phyloP scores from a whole-genome alignment of 2,888 invertebrate genomes.

The Tachina lurida region DNA sequence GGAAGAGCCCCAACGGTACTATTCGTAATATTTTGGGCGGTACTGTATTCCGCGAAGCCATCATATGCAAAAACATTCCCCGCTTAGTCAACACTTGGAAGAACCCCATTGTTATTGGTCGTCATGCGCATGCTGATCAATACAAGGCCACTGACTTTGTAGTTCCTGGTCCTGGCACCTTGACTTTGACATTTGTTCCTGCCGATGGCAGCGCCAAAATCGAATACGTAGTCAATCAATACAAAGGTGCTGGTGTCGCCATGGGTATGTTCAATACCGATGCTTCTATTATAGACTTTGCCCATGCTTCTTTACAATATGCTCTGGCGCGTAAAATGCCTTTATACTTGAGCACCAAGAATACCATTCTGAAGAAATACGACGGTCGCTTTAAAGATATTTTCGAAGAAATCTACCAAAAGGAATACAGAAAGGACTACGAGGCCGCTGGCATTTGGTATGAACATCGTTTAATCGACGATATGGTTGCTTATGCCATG shows the following conservation, averaged over 20 bases:
- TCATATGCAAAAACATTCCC: constrained; percentile 96
- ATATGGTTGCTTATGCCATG: constrained; percentile 99
- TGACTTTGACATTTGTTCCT: constrained; percentile 93
- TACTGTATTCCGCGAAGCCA: constrained; percentile 90
- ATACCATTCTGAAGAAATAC: constrained; percentile 97
- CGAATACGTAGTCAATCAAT: constrained; percentile 91
- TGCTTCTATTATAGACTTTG: constrained; percentile 95
- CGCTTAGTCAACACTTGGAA: constrained; percentile 97
- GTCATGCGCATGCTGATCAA: constrained; percentile 99
- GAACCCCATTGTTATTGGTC: constrained; percentile 98
- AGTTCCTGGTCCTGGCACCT: constrained; percentile 94
- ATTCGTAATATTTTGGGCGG: constrained; percentile 94
- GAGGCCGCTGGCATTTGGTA: constrained; percentile 97
- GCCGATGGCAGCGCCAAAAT: constrained; percentile 85
- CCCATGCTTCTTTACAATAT: constrained; percentile 96
- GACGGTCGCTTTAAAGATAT: constrained; percentile 99
- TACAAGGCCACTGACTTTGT: constrained; percentile 98
- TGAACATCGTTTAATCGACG: constrained; percentile 98
- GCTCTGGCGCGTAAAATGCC: constrained; percentile 94
- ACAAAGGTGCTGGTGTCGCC: constrained; percentile 94
- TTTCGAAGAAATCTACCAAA: constrained; percentile 96
- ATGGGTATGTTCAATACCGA: constrained; percentile 98
- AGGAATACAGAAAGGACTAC: constrained; percentile 91
- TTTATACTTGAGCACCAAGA: constrained; percentile 97
- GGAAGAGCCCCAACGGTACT: constrained; percentile 95